A percentile compares a stretch with the other conserved stretches of the same genome.
These are phyloP conservation scores for Aproaerema taeniolella DNA, from an alignment of 2,888 invertebrate genomes.

Conservation along the genomic window DNA sequence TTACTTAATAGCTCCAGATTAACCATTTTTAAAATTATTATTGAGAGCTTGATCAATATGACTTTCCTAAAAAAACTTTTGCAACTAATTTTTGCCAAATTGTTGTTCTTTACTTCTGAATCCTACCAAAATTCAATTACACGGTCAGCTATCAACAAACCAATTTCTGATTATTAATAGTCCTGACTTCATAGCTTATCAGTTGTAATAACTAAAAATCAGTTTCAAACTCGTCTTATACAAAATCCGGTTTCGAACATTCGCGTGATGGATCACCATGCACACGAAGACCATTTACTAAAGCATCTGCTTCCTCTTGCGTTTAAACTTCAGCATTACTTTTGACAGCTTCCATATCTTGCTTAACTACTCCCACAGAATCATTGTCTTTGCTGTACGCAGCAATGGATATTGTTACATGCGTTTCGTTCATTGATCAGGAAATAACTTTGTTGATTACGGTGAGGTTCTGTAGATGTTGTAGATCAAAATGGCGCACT, in stretches of 20 bases:
- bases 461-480: constrained; percentile 56
- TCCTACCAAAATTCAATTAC: neutral
- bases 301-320: constrained; percentile 19
- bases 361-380: neutral
- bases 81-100: too few relatives aligned
- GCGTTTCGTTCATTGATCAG: too few relatives aligned
- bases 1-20: too few relatives aligned
- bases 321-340: constrained; percentile 21
- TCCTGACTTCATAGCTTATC: constrained; percentile 31
- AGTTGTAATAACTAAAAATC: constrained; percentile 49
- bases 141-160: neutral
- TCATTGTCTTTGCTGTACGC: neutral
- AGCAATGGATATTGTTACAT: constrained; percentile 28
- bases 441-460: too few relatives aligned
- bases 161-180: constrained; percentile 7
- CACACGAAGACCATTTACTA: constrained; percentile 22
- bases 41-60: too few relatives aligned
- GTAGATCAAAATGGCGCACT: constrained; percentile 67
- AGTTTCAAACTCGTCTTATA: constrained; percentile 45
- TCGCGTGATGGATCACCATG: constrained; percentile 66
- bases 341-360: constrained; percentile 25
- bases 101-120: too few relatives aligned
- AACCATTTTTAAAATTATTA: too few relatives aligned
- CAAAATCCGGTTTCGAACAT: constrained; percentile 64
- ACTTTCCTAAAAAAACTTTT: too few relatives aligned